Evolutionary conservation across 1,140 invertebrate species (phyloP).

Genomic region (Cotesia glomerata): DNA sequence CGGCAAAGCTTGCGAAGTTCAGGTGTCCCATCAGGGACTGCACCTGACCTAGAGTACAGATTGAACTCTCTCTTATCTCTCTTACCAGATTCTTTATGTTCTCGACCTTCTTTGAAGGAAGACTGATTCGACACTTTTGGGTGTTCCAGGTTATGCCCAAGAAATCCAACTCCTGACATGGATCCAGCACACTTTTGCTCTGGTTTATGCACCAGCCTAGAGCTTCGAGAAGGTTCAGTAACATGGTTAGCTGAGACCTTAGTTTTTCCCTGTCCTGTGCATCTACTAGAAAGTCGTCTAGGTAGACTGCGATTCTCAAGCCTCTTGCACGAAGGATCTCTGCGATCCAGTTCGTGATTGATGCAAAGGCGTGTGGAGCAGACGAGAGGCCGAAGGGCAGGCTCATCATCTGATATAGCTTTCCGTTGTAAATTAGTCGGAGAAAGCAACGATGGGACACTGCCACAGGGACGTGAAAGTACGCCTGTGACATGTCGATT

Average conservation of each 20-base stretch:
- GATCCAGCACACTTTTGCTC: slow-evolving; percentile 41
- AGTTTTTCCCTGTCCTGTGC: slow-evolving; percentile 40
- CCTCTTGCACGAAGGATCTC: slow-evolving; percentile 36
- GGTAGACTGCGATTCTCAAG: slow-evolving; percentile 37
- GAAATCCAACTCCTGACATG: slow-evolving; percentile 38
- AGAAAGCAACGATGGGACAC: slow-evolving; percentile 40
- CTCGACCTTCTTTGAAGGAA: slow-evolving; percentile 20
- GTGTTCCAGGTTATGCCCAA: slow-evolving; percentile 35
- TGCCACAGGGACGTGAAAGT: slow-evolving; percentile 45
- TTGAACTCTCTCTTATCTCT: background rate
- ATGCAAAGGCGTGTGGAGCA: slow-evolving; percentile 46
- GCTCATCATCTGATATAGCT: slow-evolving; percentile 37
- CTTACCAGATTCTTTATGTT: too few species aligned
- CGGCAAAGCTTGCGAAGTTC: slow-evolving; percentile 32
- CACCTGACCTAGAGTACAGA: slow-evolving; percentile 13
- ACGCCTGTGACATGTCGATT: slow-evolving; percentile 46
- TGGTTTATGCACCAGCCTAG: slow-evolving; percentile 47
- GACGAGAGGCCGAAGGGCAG: slow-evolving; percentile 46
- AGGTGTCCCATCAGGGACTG: slow-evolving; percentile 27
- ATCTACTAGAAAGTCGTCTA: slow-evolving; percentile 45
- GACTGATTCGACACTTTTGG: slow-evolving; percentile 10
- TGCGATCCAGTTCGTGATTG: slow-evolving; percentile 46
- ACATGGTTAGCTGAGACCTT: slow-evolving; percentile 23
- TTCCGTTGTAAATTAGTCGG: slow-evolving; percentile 39
- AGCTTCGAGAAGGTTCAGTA: slow-evolving; percentile 32